Percentiles rank a stretch among this genome's conserved stretches.
Evolutionary conservation across 2,113 vertebrate species (phyloP).

Genomic region (Bambusicola thoracicus): DNA sequence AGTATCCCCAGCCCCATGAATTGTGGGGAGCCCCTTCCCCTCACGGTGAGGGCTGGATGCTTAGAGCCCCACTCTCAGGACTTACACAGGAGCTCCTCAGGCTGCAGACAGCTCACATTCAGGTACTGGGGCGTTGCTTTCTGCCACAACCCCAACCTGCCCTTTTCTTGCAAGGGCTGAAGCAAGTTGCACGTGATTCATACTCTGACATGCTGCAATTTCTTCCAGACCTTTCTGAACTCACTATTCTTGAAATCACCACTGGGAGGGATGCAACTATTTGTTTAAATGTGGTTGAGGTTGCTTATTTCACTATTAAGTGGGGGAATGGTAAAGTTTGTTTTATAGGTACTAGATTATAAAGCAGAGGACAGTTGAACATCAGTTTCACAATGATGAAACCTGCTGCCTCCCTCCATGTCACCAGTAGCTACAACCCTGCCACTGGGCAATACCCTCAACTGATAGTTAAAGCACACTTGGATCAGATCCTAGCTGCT

Average conservation of each 20-base stretch:
- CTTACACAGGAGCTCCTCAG: not conserved
- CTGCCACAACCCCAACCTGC: not conserved
- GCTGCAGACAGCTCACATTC: not conserved
- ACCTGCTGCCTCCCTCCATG: not conserved
- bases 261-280: not conserved
- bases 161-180: not conserved
- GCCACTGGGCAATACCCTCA: not conserved
- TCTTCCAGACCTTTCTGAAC: not conserved
- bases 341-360: not conserved
- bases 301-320: not conserved
- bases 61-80: not conserved
- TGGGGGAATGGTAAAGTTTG: not conserved
- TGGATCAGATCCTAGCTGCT: not conserved
- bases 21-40: not conserved
- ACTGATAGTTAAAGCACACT: not conserved
- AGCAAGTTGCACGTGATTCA: not conserved
- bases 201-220: rapidly evolving
- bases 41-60: not conserved
- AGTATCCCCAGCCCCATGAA: not conserved
- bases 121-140: not conserved
- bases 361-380: not conserved
- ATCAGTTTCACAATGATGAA: not conserved
- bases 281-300: not conserved
- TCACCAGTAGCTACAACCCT: not conserved
- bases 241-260: not conserved